Evolutionary conservation across 2,888 invertebrate genomes (phyloP), one percentile per base, ranked within the genome.

Genomic region (Sarcophaga subvicina): DNA sequence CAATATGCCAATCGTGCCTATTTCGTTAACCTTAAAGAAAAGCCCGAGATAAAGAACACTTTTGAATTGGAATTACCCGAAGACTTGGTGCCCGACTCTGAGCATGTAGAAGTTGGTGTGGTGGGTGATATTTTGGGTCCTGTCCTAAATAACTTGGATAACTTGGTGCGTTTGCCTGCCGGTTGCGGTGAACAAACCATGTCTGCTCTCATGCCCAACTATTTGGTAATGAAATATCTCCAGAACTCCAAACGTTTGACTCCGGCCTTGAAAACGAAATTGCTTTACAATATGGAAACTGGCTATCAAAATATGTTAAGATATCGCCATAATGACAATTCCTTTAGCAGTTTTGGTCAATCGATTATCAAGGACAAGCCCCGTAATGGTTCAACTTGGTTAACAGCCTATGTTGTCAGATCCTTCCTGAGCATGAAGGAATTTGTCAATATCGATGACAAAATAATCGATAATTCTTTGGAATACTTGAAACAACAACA

Each of bases 221-320:
- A 96, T 71, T 95, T 95, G 60, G 95, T 98, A 27, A 94, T 98
- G 17, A 96, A 98, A 91, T 98, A 99, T 92, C 94, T 99, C 72
- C 95, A 96, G 91, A 72, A 89, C 85, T 80, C 91, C 88, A 85
- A 88, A 95, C 96, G 96, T 90, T 91, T 96, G 54, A 96, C 95
- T 0, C 95, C 95, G 54, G 95, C 95, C 0, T 94, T 98, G 72
- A 94, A 95, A 90, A 94, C 94, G 2, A 95, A 96, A 90, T 94
- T 94, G 0, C 91, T 94, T 37, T 90, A 90, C 22, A 93, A 94
- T 88, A 95, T 98, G 92, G 97, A 98, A 90, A 94, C 95, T 27
- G 98, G 98, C 12, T 99, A 98, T 93, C 99, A 99, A 93, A 95
- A 97, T 83, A 96, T 99, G 91, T 94, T 99, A 92, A 97, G 96